These are phyloP conservation scores for Pherbina coryleti DNA, from an alignment of 2,888 invertebrate species.

Conservation along the genomic window DNA sequence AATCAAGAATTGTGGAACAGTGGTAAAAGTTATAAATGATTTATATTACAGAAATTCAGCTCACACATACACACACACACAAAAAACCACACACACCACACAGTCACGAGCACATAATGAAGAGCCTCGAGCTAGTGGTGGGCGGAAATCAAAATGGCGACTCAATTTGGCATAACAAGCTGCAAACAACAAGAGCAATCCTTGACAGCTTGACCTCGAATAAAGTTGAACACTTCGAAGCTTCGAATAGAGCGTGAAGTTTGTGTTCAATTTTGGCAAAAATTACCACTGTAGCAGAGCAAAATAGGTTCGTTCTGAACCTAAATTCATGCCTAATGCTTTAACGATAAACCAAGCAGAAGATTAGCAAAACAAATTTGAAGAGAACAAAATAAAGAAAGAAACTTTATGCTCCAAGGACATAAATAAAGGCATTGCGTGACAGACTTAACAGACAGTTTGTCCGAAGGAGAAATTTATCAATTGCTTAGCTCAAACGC, in stretches of 20 bases:
- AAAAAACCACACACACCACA: too few relatives aligned
- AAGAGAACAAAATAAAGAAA: too few relatives aligned
- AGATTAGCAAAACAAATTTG: neutral
- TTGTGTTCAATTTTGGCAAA: neutral
- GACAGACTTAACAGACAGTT: too few relatives aligned
- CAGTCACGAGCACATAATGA: too few relatives aligned
- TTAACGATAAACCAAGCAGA: neutral
- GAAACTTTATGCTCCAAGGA: too few relatives aligned
- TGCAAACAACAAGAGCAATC: neutral
- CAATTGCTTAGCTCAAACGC: too few relatives aligned
- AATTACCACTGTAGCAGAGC: neutral
- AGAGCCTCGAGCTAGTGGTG: neutral
- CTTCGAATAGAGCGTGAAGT: neutral
- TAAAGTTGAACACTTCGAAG: slow-evolving; percentile 12
- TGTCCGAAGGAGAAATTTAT: too few relatives aligned
- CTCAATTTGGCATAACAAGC: slow-evolving; percentile 19
- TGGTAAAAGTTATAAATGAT: slow-evolving; percentile 22
- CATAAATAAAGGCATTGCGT: too few relatives aligned
- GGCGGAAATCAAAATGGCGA: slow-evolving; percentile 3
- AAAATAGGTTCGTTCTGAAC: neutral
- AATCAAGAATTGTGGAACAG: slow-evolving; percentile 18
- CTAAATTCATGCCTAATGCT: neutral
- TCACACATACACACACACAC: neutral
- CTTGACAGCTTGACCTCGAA: slow-evolving; percentile 25
- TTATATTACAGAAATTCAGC: neutral